phyloP scores from a whole-genome alignment of 1,140 invertebrate genomes.

The Brachionus sp. region DNA sequence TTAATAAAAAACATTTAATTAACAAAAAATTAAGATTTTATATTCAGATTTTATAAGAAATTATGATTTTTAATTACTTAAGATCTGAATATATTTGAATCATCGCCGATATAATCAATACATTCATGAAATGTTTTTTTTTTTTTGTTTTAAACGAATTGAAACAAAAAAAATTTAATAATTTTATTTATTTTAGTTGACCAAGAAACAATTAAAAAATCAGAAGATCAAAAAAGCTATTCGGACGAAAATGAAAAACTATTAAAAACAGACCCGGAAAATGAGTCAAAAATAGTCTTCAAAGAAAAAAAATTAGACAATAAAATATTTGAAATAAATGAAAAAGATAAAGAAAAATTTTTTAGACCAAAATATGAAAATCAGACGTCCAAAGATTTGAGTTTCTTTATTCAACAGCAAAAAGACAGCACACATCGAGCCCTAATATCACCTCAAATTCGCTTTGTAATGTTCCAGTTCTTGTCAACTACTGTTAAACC shows the following conservation, averaged over 20 bases:
- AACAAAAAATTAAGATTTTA: too few relatives aligned
- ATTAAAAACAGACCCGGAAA: background rate
- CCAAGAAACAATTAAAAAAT: background rate
- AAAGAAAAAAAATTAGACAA: background rate
- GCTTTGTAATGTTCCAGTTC: slow-evolving; percentile 45
- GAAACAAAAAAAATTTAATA: background rate
- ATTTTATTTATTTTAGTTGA: background rate
- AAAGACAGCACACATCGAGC: slow-evolving; percentile 10
- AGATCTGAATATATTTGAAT: too few relatives aligned
- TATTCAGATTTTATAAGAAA: too few relatives aligned
- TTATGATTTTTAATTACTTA: too few relatives aligned
- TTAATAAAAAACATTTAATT: too few relatives aligned
- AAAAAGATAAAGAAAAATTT: background rate
- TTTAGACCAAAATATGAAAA: slow-evolving; percentile 10
- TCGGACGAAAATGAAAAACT: background rate
- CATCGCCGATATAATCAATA: too few relatives aligned
- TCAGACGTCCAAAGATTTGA: slow-evolving; percentile 28
- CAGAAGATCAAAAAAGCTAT: background rate
- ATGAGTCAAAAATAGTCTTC: background rate
- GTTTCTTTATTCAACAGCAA: slow-evolving; percentile 44
- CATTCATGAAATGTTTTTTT: too few relatives aligned
- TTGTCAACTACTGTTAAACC: slow-evolving; percentile 40
- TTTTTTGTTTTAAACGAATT: background rate
- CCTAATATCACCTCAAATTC: slow-evolving; percentile 40
- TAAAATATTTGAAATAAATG: background rate